Conservation (phyloP, 2,113 vertebrate genomes). For the Tragelaphus scriptus region DNA sequence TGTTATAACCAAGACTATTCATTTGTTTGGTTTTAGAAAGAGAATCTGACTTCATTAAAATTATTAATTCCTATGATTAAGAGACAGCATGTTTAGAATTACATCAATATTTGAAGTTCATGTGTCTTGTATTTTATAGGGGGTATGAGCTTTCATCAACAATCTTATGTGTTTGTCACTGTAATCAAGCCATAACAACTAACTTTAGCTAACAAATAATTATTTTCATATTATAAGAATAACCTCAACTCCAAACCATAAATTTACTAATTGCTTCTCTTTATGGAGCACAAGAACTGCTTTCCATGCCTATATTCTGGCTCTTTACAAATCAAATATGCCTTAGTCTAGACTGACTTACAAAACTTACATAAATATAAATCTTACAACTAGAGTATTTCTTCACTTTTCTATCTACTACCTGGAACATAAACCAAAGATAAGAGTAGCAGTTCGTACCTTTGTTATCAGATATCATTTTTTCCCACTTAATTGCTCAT, state of each 20-base stretch:
- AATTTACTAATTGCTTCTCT: background rate
- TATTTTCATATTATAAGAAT: background rate
- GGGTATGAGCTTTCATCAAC: background rate
- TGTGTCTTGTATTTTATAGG: background rate
- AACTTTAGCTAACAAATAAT: background rate
- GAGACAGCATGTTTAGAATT: background rate
- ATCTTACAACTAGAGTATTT: background rate
- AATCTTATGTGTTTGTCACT: background rate
- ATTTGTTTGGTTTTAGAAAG: conserved; percentile 2
- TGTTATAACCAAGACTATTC: background rate
- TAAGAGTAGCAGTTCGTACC: background rate
- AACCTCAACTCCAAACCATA: background rate
- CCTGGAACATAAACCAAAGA: background rate
- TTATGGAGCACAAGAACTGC: background rate
- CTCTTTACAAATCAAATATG: background rate
- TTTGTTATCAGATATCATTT: background rate
- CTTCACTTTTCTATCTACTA: background rate
- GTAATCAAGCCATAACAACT: background rate
- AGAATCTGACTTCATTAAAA: background rate
- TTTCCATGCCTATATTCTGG: background rate
- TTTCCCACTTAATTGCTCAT: background rate
- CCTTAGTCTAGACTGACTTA: background rate
- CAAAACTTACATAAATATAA: background rate
- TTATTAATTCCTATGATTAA: background rate
- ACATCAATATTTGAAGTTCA: background rate